Base-by-base conservation (phyloP, 2,888 invertebrate genomes). In the Drosophila diplacantha region DNA sequence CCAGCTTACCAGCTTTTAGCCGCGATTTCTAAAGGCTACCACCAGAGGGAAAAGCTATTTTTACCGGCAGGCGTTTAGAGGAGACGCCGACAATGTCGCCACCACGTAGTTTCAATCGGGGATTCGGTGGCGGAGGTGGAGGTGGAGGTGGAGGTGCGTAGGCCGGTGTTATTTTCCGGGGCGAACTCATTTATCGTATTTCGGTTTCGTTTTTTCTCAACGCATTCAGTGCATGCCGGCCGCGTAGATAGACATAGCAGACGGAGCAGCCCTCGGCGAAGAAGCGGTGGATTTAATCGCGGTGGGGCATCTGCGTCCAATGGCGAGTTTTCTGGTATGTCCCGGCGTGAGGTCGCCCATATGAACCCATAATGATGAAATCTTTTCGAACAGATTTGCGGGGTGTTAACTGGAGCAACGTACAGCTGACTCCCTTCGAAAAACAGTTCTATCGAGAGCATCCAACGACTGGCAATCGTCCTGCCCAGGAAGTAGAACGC, bases 401-500 rank as follows among this genome's bases (percentile, higher is more conserved):
- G 2, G 89, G 87, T 9, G 89, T 91, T 0, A 90, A 91, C 74
- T 92, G 91, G 91, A 87, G 89, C 44, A 85, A 88, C 1, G 76
- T 90, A 74, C 89, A 90, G 1, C 84, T 91, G 41, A 91, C 92
- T 68, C 93, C 94, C 5, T 95, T 96, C 86, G 93, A 95, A 85
- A 95, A 95, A 85, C 91, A 94, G 82, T 95, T 95, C 79, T 96
- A 95, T 81, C 90, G 92, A 69, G 94, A 95, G 70, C 93, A 93
- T 80, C 90, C 92, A 0, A 89, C 90, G 69, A 91, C 92, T 3
- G 83, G 90, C 20, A 90, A 88, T 58, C 90, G 93, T 69, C 90
- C 92, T 31, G 89, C 91, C 29, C 91, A 91, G 71, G 94, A 94
- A 81, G 91, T 95, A 6, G 92, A 93, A 80, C 89, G 90, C 46